phyloP scores from a whole-genome alignment of 2,888 invertebrate species.

The Seira musarum region DNA sequence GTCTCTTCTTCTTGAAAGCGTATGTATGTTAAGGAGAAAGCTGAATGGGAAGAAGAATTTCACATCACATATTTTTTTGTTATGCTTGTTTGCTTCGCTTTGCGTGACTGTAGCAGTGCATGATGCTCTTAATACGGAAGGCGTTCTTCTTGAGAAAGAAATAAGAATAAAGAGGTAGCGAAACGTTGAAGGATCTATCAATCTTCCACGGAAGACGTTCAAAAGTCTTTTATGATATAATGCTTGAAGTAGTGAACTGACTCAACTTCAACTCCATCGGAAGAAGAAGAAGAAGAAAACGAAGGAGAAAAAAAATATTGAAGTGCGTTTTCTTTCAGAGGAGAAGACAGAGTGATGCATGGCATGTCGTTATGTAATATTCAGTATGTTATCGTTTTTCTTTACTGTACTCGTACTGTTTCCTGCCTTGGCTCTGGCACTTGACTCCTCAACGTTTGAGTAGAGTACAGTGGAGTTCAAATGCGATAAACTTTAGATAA shows the following conservation, averaged over 20 bases:
- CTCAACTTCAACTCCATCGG: not conserved
- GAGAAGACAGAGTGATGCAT: constrained; percentile 12
- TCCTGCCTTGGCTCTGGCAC: too few species aligned
- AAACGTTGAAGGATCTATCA: constrained; percentile 54
- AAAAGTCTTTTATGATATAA: constrained; percentile 22
- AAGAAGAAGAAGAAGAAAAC: too few species aligned
- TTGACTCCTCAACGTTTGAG: too few species aligned
- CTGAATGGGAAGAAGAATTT: constrained; percentile 34
- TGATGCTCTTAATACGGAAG: constrained; percentile 24
- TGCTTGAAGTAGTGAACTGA: constrained; percentile 22
- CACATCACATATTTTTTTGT: constrained; percentile 3
- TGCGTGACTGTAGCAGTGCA: constrained; percentile 11
- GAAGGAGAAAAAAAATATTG: too few species aligned
- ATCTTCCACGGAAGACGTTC: constrained; percentile 39
- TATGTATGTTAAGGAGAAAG: not conserved
- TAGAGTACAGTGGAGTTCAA: too few species aligned
- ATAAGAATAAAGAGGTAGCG: constrained; percentile 34
- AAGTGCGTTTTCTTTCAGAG: too few species aligned
- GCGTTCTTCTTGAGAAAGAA: constrained; percentile 5
- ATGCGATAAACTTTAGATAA: too few species aligned
- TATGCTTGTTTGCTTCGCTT: constrained; percentile 31
- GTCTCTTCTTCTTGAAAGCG: constrained; percentile 39
- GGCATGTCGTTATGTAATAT: constrained; percentile 11
- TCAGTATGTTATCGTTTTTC: too few species aligned
- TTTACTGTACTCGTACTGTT: too few species aligned